Conservation (phyloP, 2,888 invertebrate genomes). For the Choreutis nemorana region DNA sequence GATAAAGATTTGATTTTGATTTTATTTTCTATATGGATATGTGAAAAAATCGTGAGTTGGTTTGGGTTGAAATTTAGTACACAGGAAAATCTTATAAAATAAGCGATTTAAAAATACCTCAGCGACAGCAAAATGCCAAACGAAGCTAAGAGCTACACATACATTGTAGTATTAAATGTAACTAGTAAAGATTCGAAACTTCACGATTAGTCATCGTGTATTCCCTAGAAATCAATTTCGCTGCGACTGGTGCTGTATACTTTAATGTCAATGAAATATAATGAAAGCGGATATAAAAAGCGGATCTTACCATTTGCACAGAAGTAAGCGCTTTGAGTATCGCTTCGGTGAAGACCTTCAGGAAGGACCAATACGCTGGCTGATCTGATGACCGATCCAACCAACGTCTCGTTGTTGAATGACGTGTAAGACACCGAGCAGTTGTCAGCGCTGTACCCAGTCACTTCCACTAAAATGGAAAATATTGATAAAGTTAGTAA, state of each 20-base stretch:
- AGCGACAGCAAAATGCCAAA: no score
- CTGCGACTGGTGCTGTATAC: neutral
- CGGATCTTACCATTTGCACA: conserved; percentile 69
- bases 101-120: no score
- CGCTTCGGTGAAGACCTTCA: conserved; percentile 69
- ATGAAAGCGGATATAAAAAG: neutral
- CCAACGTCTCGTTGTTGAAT: conserved; percentile 65
- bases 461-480: conserved; percentile 76
- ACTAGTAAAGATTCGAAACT: no score
- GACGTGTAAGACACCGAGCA: conserved; percentile 68
- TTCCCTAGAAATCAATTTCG: neutral
- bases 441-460: conserved; percentile 70
- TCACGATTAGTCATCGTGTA: neutral
- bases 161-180: no score
- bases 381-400: conserved; percentile 69
- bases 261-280: neutral
- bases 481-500: no score
- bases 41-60: no score
- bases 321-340: conserved; percentile 74
- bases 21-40: no score
- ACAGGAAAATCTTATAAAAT: no score
- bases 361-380: conserved; percentile 68
- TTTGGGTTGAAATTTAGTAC: no score
- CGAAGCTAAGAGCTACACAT: no score
- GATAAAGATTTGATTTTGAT: neutral